Base-by-base conservation (phyloP, 2,888 invertebrate genomes). In the Lissocephala sabroskyi region DNA sequence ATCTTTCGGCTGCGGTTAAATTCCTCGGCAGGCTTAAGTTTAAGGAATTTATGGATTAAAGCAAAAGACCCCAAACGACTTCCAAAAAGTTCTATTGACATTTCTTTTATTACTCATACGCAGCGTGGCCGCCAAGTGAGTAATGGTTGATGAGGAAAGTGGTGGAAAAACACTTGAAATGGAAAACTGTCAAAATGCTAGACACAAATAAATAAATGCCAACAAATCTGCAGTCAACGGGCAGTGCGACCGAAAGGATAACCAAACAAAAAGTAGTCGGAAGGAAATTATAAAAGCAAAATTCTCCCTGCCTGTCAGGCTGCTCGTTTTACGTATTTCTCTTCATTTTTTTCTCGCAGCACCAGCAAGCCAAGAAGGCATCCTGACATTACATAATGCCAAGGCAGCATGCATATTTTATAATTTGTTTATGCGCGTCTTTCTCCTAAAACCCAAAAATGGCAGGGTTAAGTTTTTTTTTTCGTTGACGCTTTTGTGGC, bases 201-300 rank as follows among this genome's bases (percentile, higher is more conserved):
- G 57, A 49, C 52, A 56, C 52, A 76, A 62, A 68, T 74, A 68
- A 74, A 74, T 68, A 68, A 67, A 58, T 58, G 70, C 65, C 62
- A 65, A 47, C 42, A 56, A 36, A 58, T 76, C 54, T 64, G 52
- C 70, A 61, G 61, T 76, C 65, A 63, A 41, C 67, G 53, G 44
- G 30, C 4, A 23, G 7, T 23, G 3, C 7, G 23, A 23, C n/a
- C n/a, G n/a, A n/a, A n/a, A n/a, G n/a, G n/a, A n/a, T n/a, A 23
- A 23, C 23, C 3, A 23, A 23, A 23, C 3, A 23, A 23, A 23
- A 23, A 23, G 7, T 23, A 23, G 7, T 23, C 3, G 66, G 59
- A 70, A 70, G 59, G 62, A 68, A 73, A 77, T 74, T 65, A 62
- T 65, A 53, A 52, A 62, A 48, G 29, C 45, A 44, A 49, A 43